Base-by-base conservation (phyloP, 2,797 vertebrate species). In the Ciconia nigra region DNA sequence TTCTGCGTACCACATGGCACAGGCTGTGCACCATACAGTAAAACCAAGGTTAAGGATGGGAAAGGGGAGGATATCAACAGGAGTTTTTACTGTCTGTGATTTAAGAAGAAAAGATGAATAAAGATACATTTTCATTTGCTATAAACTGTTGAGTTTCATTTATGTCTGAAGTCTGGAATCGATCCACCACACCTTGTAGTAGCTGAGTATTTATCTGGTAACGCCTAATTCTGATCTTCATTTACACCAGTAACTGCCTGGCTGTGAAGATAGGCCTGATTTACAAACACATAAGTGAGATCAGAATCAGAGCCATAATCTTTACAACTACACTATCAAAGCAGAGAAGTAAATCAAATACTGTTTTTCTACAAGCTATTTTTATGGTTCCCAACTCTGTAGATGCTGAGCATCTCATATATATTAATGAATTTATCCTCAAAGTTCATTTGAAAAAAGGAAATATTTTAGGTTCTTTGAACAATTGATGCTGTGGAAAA, bases 381-480 rank as follows among this genome's bases (percentile, higher is more conserved):
- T 82, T 89, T 86, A 77, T 63, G 26, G 13, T 71, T 94, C 18
- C 20, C 25, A 78, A 44, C 41, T 71, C 74, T 49, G 14, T 65
- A 66, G 12, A 70, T 77, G 67, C 17, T 33, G 17, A 91, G n/a
- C 1, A 0, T 78, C 49, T 90, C 58, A 72, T 52, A 73, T 72
- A 62, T 76, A 85, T 66, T 78, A 91, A 90, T 90, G 92, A 66
- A 87, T 91, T 57, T 81, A 84, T 89, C 19, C 73, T 89, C 33
- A 74, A 83, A 72, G 9, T 87, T 76, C 21, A 42, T 78, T 92
- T 89, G 49, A 77, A 69, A 74, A 86, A 91, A 83, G 37, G 28
- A 49, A 93, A 61, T 70, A 77, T 86, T 74, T 87, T 93, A 76
- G 8, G 13, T 65, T 90, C 22, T 78, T 65, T 55, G 31, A 94